Evolutionary conservation across 2,888 invertebrate species (phyloP).

Genomic region (Macrosoma leucophasiata): DNA sequence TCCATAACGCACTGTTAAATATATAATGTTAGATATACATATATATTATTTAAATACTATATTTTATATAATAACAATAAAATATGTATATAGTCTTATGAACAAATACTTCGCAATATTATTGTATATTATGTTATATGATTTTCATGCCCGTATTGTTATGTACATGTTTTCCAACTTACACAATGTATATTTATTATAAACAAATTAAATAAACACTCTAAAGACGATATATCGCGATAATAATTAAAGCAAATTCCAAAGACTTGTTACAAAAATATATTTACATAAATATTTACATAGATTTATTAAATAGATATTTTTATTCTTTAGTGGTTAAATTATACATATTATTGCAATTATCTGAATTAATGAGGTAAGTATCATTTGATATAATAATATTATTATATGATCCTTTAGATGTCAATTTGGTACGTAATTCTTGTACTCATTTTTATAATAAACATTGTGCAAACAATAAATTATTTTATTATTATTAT

Average conservation of each 20-base stretch:
- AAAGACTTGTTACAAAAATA: slow-evolving; percentile 47
- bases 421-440: too few species aligned
- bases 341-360: too few species aligned
- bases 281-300: slow-evolving; percentile 34
- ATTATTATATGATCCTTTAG: too few species aligned
- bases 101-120: slow-evolving; percentile 24
- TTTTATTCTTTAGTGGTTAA: too few species aligned
- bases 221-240: slow-evolving; percentile 27
- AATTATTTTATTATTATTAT: too few species aligned
- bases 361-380: too few species aligned
- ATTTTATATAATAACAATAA: slow-evolving; percentile 25
- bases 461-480: too few species aligned
- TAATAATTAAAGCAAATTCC: slow-evolving; percentile 66
- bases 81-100: slow-evolving; percentile 21
- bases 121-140: too few species aligned
- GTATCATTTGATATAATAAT: too few species aligned
- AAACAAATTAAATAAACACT: slow-evolving; percentile 15
- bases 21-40: too few species aligned
- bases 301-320: slow-evolving; percentile 30
- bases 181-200: slow-evolving; percentile 12
- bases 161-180: slow-evolving; percentile 22
- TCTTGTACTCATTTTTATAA: too few species aligned
- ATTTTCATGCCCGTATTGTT: slow-evolving; percentile 23
- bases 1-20: too few species aligned
- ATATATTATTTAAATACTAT: slow-evolving; percentile 18